Base-by-base conservation (phyloP, 53 echinoderm and acorn worm genomes). In the Holothuria leucospilota region DNA sequence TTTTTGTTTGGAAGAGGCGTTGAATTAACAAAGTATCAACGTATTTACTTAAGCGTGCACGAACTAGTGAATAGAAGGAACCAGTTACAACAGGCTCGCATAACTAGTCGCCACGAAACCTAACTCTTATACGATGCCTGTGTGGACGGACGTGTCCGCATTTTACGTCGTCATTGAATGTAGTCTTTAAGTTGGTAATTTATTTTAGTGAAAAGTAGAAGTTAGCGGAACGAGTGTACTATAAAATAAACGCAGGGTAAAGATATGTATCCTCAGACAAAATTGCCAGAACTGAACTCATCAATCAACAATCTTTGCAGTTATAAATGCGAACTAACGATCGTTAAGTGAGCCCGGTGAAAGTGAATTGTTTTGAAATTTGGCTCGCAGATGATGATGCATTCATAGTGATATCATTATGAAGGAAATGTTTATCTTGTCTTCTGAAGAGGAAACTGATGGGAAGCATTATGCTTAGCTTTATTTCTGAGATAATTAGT, bases 341-440 rank as follows among this genome's bases (percentile, higher is more conserved):
- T 72, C 49, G 41, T 72, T 46, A 72, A 46, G 9, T 41, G 39
- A 71, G 42, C 39, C 5, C 34, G 9, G 39, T 42, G 10, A 49
- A 46, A 72, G 29, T 18, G 40, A 72, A 4, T 46, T 41, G 39
- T 72, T 39, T 72, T 72, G 39, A 46, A 72, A 72, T 23, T n/a
- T 72, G 42, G 23, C 39, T 39, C 46, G 42, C n/a, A 72, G 72
- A 72, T 39, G 34, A 72, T 72, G 41, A 72, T 72, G 29, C 12
- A 39, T 72, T 72, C 34, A 72, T 72, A n/a, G 46, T 46, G 46
- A 72, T 72, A 39, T 56, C 18, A 56, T 41, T 72, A 72, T 72
- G 72, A 72, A n/a, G 34, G 23, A 39, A 18, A 46, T 72, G 46
- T 39, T 72, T 72, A 72, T 72, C 72, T 72, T 72, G 46, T 14